Percentiles rank a stretch among this genome's conserved stretches.
Conservation (phyloP, 2,113 vertebrate genomes). For the Ageneiosus marmoratus region DNA sequence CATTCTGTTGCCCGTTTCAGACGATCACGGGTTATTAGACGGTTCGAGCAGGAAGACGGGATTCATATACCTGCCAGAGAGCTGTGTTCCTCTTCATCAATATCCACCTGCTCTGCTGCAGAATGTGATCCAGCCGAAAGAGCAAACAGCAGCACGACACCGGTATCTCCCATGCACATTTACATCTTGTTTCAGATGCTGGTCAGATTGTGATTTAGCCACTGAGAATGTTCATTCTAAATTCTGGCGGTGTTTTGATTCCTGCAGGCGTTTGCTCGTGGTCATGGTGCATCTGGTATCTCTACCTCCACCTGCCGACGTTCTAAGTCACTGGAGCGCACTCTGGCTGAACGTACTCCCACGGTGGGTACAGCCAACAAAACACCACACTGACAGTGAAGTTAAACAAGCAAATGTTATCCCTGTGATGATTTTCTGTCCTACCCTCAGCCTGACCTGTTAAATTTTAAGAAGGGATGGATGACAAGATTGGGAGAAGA, state of each 20-base stretch:
- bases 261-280: neutral
- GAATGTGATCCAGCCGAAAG: slow-evolving; percentile 20
- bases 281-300: slow-evolving; percentile 20
- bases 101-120: neutral
- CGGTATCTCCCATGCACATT: slow-evolving; percentile 20
- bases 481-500: slow-evolving; percentile 60
- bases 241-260: neutral
- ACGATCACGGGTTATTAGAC: slow-evolving; percentile 30
- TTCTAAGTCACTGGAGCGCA: slow-evolving; percentile 60
- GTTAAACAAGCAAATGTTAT: neutral
- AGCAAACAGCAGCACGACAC: slow-evolving; percentile 2
- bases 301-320: slow-evolving; percentile 34
- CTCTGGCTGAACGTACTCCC: slow-evolving; percentile 43
- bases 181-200: neutral
- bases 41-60: slow-evolving; percentile 35
- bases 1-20: slow-evolving; percentile 26
- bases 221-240: neutral
- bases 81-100: slow-evolving; percentile 4
- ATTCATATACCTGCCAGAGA: neutral
- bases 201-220: neutral
- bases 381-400: neutral
- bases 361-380: slow-evolving; percentile 47
- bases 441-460: slow-evolving; percentile 59
- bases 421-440: neutral
- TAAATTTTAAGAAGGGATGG: slow-evolving; percentile 69